phyloP scores from a whole-genome alignment of 53 echinoderm and acorn worm genomes.

The Luidia sarsii region DNA sequence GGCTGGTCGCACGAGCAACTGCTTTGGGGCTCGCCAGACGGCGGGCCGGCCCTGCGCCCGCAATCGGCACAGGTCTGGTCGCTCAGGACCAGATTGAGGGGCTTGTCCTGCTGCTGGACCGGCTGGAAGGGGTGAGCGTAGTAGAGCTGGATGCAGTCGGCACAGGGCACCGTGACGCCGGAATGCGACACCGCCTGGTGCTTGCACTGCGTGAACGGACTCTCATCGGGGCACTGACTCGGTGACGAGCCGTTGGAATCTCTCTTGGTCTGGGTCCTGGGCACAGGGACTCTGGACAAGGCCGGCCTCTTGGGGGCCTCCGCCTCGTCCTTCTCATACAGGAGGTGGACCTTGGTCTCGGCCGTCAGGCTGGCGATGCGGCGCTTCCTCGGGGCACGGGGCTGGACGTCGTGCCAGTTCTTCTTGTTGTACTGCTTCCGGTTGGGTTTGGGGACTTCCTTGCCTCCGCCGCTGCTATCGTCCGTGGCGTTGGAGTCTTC shows the following conservation, averaged over 20 bases:
- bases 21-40: too few species aligned
- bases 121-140: constrained; percentile 13
- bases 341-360: constrained; percentile 91
- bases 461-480: constrained; percentile 12
- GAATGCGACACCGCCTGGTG: constrained; percentile 27
- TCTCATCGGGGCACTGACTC: constrained; percentile 2
- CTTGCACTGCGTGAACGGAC: constrained; percentile 30
- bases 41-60: too few species aligned
- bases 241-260: constrained; percentile 8
- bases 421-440: constrained; percentile 62
- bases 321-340: constrained; percentile 81
- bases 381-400: constrained; percentile 73
- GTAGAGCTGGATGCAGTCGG: constrained; percentile 41
- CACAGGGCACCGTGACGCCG: constrained; percentile 21
- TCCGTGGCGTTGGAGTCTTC: constrained; percentile 74
- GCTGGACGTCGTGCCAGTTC: constrained; percentile 54
- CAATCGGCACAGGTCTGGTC: not conserved
- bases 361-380: constrained; percentile 92
- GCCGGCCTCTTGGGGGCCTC: constrained; percentile 48
- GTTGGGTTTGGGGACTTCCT: constrained; percentile 31
- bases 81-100: constrained; percentile 27
- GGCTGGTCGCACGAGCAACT: not conserved
- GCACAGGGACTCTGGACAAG: not conserved
- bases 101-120: constrained; percentile 17
- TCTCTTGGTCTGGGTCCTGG: not conserved